Base-by-base conservation (phyloP, 2,888 invertebrate genomes). In the Melinaea menophilus region DNA sequence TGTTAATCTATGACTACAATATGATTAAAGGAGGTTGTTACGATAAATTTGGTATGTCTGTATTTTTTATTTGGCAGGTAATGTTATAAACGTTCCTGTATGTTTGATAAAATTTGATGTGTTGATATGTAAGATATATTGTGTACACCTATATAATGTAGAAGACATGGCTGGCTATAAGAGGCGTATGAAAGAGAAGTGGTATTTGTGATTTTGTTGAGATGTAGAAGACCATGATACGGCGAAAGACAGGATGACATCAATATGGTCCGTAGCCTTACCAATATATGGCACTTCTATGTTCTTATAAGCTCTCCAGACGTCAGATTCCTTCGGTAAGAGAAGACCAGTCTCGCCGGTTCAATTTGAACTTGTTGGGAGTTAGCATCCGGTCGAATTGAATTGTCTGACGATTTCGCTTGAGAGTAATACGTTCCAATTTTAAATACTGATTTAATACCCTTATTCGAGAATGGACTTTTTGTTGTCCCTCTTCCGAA, bases 401-500 rank as follows among this genome's bases (percentile, higher is more conserved):
- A 88, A 69, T 90, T 90, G 65, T 90, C 89, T 63, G 79, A 87
- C 13, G 88, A 81, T 65, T 90, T 88, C n/a, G 79, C 77, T 78
- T 87, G 86, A 33, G 90, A 86, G 69, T 89, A 91, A 67, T 80
- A 85, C 0, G 91, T 90, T 37, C 91, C 91, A 69, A 91, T 80
- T 71, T 91, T 91, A 76, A 88, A 91, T 9, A 88, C 74, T 1
- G 87, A 79, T 62, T 85, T 85, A 2, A 85, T 70, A 35, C 79
- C 82, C 68, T 91, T 91, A 47, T 86, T 86, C 65, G 80, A 79
- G 65, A 83, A 86, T 2, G 88, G 86, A 64, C 84, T 92, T 80
- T 92, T 92, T 5, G 93, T 93, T 1, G 94, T 93, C 59, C 86
- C 78, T 75, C 84, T 74, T 64, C 81, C 79, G 71, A 85, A 88